Evolutionary conservation across 2,113 vertebrate genomes (phyloP), one percentile per base, ranked within the genome.

Genomic region (Aphyosemion australe): DNA sequence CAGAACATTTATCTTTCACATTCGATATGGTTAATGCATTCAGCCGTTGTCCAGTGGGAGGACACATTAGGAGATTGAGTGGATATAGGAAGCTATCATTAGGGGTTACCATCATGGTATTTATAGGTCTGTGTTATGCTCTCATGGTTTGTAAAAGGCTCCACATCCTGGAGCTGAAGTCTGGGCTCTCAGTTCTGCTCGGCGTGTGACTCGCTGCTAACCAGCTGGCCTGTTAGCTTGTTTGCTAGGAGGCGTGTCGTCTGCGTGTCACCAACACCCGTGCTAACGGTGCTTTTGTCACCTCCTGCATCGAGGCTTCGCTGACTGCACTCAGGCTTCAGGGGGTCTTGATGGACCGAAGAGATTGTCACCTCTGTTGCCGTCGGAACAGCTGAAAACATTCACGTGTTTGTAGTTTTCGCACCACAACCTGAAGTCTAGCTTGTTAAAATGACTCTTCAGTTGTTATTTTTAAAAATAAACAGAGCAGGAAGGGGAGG

Each of bases 311-410:
- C 52, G 53, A 73, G 61, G 19, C 55, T 47, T 68, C 21, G 19
- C 26, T 26, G 26, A 26, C 26, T 26, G 26, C 26, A 26, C 3
- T 26, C 26, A 26, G 47, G 76, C 82, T 77, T 86, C 63, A 68
- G 71, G 61, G 57, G 52, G 47, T 26, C 26, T 26, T 26, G 26
- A 26, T 5, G 5, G 5, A 26, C 26, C 5, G 26, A 26, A 26
- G 26, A 26, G 26, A 26, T 4, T 26, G 26, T 26, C 26, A 26
- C 31, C 65, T 46, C 34, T 52, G 83, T 89, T 43, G 37, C 75
- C 77, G 88, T 90, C 79, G 88, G 46, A 89, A 91, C 82, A 41
- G 70, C 69, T 72, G 58, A 82, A 90, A 90, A 86, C 69, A 21
- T 79, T 82, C 5, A 61, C 53, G 16, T 79, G 61, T 85, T 86